Evolutionary conservation across 2,797 vertebrate genomes (phyloP).

Genomic region (Loriculus beryllinus): DNA sequence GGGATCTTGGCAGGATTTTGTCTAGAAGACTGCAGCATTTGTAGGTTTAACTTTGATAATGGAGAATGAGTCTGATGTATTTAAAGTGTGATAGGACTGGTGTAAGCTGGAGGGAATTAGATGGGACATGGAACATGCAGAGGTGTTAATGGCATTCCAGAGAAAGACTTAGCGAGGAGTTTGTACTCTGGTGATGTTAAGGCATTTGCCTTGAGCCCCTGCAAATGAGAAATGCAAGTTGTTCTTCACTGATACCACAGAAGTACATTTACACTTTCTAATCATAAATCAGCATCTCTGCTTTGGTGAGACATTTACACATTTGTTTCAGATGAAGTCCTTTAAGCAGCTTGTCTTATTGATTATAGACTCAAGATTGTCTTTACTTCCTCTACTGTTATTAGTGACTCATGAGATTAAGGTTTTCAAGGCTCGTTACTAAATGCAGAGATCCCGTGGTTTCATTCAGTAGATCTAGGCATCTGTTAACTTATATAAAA

Average conservation of each 20-base stretch:
- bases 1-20: neutral
- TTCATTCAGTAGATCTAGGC: neutral
- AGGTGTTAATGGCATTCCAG: neutral
- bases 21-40: neutral
- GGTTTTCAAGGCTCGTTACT: slow-evolving; percentile 34
- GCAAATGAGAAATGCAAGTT: neutral
- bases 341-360: slow-evolving; percentile 23
- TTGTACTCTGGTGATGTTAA: neutral
- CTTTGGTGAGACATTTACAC: neutral
- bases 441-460: neutral
- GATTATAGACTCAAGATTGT: slow-evolving; percentile 1
- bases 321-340: neutral
- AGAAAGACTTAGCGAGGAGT: neutral
- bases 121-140: neutral
- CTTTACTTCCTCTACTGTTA: slow-evolving; percentile 24
- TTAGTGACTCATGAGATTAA: slow-evolving; percentile 52
- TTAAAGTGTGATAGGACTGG: neutral
- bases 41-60: neutral
- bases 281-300: neutral
- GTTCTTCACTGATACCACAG: neutral
- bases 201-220: neutral
- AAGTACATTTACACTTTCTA: slow-evolving; percentile 34
- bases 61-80: neutral
- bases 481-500: slow-evolving; percentile 6
- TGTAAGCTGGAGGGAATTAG: neutral